phyloP scores from a whole-genome alignment of 2,797 vertebrate species.

The Echiichthys vipera region DNA sequence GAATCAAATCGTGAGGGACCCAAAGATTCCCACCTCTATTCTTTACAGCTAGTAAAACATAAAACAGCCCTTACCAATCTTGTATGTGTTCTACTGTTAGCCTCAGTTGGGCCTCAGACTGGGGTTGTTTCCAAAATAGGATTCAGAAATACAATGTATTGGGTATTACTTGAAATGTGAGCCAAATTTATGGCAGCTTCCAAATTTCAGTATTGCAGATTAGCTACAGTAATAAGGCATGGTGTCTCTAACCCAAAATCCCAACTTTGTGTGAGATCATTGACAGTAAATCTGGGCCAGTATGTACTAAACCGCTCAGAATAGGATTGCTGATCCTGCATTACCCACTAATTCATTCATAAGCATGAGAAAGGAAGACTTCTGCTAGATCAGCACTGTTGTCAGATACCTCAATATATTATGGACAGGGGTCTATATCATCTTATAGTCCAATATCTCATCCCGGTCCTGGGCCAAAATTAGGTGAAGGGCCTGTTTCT shows the following conservation, averaged over 20 bases:
- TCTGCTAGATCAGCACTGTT: constrained; percentile 64
- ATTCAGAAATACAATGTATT: neutral
- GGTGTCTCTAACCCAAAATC: constrained; percentile 32
- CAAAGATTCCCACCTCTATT: no score
- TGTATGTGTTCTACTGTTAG: neutral
- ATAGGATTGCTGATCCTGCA: constrained; percentile 67
- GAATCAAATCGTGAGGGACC: no score
- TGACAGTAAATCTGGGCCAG: constrained; percentile 63
- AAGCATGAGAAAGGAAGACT: constrained; percentile 45
- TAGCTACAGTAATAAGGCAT: constrained; percentile 22
- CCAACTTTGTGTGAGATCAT: constrained; percentile 40
- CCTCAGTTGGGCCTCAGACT: constrained; percentile 3
- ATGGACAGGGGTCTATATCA: constrained; percentile 17
- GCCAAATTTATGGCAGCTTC: constrained; percentile 1
- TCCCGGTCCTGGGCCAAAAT: neutral
- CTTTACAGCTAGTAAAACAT: constrained; percentile 26
- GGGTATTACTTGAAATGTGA: constrained; percentile 4
- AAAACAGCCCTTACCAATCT: constrained; percentile 6
- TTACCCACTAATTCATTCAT: constrained; percentile 59
- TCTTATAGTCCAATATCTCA: constrained; percentile 3
- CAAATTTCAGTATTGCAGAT: constrained; percentile 14
- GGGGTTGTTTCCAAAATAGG: neutral
- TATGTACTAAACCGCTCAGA: constrained; percentile 49
- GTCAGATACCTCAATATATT: constrained; percentile 31
- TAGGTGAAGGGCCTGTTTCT: neutral